These are phyloP conservation scores for Zophobas morio DNA, from an alignment of 1,140 invertebrate genomes.

Conservation along the genomic window DNA sequence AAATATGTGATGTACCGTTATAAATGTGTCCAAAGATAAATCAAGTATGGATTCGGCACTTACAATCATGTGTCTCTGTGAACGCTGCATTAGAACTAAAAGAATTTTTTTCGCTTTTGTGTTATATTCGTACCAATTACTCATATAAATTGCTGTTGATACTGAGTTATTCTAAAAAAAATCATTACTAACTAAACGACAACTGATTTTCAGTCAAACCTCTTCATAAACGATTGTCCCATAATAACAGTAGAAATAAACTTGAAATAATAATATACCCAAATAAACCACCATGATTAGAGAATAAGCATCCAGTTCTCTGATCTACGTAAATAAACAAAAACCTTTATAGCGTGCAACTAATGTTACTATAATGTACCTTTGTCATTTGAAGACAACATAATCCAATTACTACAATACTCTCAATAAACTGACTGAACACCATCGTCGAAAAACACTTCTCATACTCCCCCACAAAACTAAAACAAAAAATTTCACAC, in stretches of 20 bases:
- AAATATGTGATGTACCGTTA: too few species aligned
- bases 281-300: neutral
- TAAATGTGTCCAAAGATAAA: too few species aligned
- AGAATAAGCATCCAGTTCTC: too few species aligned
- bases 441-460: neutral
- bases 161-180: constrained; percentile 47
- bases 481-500: neutral
- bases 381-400: constrained; percentile 22
- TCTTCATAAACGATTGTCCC: constrained; percentile 57
- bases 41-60: too few species aligned
- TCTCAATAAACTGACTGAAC: constrained; percentile 1
- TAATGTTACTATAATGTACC: neutral
- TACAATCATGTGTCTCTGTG: too few species aligned
- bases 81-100: too few species aligned
- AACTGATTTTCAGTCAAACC: constrained; percentile 12
- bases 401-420: constrained; percentile 14
- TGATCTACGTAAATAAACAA: too few species aligned
- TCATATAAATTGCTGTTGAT: constrained; percentile 36
- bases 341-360: too few species aligned
- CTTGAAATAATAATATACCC: neutral
- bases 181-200: neutral
- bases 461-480: too few species aligned
- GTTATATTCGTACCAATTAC: neutral
- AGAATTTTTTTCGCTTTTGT: too few species aligned
- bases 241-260: constrained; percentile 52